Conservation (phyloP, 2,113 vertebrate species). For the Mormoops blainvillei region DNA sequence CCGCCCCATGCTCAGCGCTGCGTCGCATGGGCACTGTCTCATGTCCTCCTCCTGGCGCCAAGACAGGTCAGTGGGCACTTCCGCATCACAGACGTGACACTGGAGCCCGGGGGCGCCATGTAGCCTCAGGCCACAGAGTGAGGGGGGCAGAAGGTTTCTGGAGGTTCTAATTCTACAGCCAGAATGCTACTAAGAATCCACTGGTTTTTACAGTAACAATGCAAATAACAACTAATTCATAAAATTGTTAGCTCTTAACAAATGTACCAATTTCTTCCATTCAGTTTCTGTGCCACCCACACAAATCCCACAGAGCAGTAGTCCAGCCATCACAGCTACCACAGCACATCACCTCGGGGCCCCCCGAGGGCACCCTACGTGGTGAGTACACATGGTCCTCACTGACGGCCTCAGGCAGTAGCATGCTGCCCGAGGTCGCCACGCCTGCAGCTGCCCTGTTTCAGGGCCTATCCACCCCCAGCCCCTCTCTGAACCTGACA, state of each 20-base stretch:
- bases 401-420: not conserved
- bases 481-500: not conserved
- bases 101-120: not conserved
- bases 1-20: fast-evolving
- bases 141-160: too few relatives aligned
- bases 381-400: fast-evolving
- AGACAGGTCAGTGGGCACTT: not conserved
- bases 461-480: too few relatives aligned
- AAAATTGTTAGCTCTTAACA: not conserved
- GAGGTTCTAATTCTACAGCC: not conserved
- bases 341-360: fast-evolving
- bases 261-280: not conserved
- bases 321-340: not conserved
- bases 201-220: fast-evolving
- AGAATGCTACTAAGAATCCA: not conserved
- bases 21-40: fast-evolving
- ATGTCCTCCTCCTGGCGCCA: not conserved
- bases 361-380: fast-evolving
- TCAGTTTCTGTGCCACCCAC: not conserved
- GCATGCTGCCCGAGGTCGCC: not conserved
- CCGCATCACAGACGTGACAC: not conserved
- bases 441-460: too few relatives aligned
- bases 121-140: not conserved
- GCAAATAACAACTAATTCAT: not conserved
- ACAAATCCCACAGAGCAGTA: not conserved